Evolutionary conservation across 2,888 invertebrate species (phyloP).

Genomic region (Liposcelis brunnea): DNA sequence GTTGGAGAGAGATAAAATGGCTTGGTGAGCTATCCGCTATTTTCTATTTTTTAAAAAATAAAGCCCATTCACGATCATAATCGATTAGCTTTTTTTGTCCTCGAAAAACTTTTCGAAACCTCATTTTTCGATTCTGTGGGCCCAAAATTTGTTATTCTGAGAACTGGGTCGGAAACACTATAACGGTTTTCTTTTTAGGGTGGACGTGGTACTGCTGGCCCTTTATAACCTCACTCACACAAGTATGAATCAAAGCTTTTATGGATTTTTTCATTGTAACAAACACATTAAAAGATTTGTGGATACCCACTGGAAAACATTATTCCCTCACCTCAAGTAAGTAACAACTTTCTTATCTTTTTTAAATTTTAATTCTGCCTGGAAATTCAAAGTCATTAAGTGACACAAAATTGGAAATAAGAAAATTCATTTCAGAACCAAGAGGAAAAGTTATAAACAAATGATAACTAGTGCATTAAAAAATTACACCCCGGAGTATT

Average conservation of each 20-base stretch:
- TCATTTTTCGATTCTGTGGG: too few relatives aligned
- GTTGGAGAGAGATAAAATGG: slow-evolving; percentile 12
- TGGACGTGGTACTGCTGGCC: not conserved
- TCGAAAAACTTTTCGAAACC: too few relatives aligned
- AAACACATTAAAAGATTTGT: slow-evolving; percentile 4
- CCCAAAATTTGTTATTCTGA: too few relatives aligned
- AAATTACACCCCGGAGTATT: not conserved
- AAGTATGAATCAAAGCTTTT: not conserved
- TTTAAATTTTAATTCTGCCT: too few relatives aligned
- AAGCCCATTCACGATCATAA: not conserved
- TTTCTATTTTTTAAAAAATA: not conserved
- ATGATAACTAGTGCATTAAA: not conserved
- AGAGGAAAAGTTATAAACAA: not conserved
- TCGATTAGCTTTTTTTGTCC: not conserved
- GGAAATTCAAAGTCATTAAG: too few relatives aligned
- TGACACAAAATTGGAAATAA: too few relatives aligned
- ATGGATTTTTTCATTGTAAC: slow-evolving; percentile 1
- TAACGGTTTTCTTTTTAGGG: not conserved
- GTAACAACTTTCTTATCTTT: too few relatives aligned
- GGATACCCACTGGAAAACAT: not conserved
- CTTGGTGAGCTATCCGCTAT: slow-evolving; percentile 12
- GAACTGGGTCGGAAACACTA: too few relatives aligned
- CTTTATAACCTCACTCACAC: not conserved
- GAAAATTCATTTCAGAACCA: not conserved
- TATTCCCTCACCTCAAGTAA: slow-evolving; percentile 4